These are phyloP conservation scores for Protophormia terraenovae DNA, from an alignment of 2,888 invertebrate species.

Conservation along the genomic window DNA sequence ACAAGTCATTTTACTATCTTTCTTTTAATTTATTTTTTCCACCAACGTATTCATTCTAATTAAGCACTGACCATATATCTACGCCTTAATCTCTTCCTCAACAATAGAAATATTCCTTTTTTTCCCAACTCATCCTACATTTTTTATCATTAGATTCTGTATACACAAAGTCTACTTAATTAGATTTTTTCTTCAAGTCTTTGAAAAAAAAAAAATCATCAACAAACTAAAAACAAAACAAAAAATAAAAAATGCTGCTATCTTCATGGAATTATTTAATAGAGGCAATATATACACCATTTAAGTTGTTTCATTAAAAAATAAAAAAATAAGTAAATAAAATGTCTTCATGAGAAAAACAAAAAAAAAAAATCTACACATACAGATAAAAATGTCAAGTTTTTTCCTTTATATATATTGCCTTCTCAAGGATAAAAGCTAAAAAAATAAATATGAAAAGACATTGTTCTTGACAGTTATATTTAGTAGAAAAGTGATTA, in stretches of 20 bases:
- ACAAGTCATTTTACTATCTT: no score
- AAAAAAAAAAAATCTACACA: neutral
- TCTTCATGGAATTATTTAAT: conserved; percentile 20
- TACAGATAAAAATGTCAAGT: conserved; percentile 56
- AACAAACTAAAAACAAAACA: conserved; percentile 5
- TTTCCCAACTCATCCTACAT: neutral
- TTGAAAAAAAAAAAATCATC: conserved; percentile 25
- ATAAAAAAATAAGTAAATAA: neutral
- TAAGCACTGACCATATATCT: conserved; percentile 14
- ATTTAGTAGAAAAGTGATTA: conserved; percentile 63
- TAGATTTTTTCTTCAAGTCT: conserved; percentile 50
- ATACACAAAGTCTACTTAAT: conserved; percentile 45
- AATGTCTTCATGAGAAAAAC: neutral
- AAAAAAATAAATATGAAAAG: conserved; percentile 27
- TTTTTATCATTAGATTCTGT: neutral
- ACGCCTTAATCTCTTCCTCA: neutral
- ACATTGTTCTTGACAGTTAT: conserved; percentile 62
- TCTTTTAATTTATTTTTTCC: neutral
- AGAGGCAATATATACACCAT: conserved; percentile 11
- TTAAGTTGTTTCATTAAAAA: conserved; percentile 16
- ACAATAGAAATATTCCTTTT: neutral
- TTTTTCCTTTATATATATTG: neutral
- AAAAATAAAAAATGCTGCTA: neutral
- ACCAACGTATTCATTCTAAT: neutral
- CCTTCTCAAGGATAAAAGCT: conserved; percentile 25